Conservation (phyloP, 2,797 vertebrate species). For the Molothrus ater region DNA sequence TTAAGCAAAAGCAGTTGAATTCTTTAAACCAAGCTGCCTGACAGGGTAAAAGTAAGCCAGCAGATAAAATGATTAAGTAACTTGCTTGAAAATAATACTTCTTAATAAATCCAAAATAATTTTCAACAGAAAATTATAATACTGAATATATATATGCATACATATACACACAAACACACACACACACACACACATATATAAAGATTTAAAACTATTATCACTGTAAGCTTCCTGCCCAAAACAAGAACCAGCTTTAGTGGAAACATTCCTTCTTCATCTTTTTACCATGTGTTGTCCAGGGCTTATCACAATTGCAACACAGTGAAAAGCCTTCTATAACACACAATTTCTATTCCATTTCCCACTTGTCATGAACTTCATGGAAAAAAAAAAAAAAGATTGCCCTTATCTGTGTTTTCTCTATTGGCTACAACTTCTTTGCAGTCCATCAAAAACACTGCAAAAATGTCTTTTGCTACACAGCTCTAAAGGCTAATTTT, state of each 20-base stretch:
- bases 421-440: not conserved
- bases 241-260: not conserved
- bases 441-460: not conserved
- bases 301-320: not conserved
- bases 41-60: not conserved
- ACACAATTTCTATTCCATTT: not conserved
- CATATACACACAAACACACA: not conserved
- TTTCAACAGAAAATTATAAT: not conserved
- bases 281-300: not conserved
- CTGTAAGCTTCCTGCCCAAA: not conserved
- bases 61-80: not conserved
- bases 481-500: not conserved
- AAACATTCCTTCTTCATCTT: not conserved
- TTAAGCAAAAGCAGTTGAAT: not conserved
- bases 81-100: not conserved
- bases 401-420: not conserved
- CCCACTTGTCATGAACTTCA: not conserved
- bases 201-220: not conserved
- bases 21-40: constrained; percentile 6
- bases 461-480: not conserved
- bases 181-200: not conserved
- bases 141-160: not conserved
- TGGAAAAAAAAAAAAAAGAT: not conserved
- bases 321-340: not conserved
- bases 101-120: not conserved